These are phyloP conservation scores for Merluccius polli DNA, from an alignment of 2,797 vertebrate species.

Conservation along the genomic window DNA sequence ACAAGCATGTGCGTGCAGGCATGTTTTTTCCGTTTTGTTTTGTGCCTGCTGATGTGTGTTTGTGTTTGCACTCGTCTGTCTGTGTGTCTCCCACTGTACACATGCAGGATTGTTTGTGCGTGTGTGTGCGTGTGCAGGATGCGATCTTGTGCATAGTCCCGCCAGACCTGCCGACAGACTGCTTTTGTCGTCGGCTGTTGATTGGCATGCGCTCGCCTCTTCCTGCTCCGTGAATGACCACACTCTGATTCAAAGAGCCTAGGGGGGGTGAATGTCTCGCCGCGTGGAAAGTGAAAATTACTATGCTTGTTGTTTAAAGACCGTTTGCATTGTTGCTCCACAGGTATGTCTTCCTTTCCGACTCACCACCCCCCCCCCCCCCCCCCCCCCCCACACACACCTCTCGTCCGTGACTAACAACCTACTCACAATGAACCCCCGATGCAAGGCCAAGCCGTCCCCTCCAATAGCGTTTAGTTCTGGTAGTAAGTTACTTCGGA, in stretches of 20 bases:
- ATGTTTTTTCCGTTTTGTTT: conserved; percentile 7
- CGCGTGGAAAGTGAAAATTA: conserved; percentile 61
- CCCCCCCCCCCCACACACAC: neutral
- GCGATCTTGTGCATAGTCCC: neutral
- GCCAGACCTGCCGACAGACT: conserved; percentile 2
- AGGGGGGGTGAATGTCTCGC: conserved; percentile 24
- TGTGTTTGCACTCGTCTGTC: neutral
- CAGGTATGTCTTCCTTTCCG: conserved; percentile 36
- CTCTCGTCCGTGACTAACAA: conserved; percentile 46
- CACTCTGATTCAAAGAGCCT: conserved; percentile 48
- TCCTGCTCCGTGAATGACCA: conserved; percentile 32
- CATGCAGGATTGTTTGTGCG: conserved; percentile 15
- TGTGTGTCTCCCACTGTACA: neutral
- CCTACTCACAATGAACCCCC: conserved; percentile 39
- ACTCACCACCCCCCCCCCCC: conserved; percentile 25
- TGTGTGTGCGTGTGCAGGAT: neutral
- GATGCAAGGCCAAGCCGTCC: conserved; percentile 23
- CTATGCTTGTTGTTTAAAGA: conserved; percentile 42
- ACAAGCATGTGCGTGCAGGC: conserved; percentile 4
- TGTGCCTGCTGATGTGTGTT: neutral
- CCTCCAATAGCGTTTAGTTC: conserved; percentile 11
- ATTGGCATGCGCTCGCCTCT: conserved; percentile 30
- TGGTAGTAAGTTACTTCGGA: conserved; percentile 23
- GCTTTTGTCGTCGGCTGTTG: conserved; percentile 8
- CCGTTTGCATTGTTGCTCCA: conserved; percentile 42